A percentile compares a stretch with the other conserved stretches of the same genome.
phyloP scores from a whole-genome alignment of 2,888 invertebrate species.

The Pseudococcus jackbeardsleyi region DNA sequence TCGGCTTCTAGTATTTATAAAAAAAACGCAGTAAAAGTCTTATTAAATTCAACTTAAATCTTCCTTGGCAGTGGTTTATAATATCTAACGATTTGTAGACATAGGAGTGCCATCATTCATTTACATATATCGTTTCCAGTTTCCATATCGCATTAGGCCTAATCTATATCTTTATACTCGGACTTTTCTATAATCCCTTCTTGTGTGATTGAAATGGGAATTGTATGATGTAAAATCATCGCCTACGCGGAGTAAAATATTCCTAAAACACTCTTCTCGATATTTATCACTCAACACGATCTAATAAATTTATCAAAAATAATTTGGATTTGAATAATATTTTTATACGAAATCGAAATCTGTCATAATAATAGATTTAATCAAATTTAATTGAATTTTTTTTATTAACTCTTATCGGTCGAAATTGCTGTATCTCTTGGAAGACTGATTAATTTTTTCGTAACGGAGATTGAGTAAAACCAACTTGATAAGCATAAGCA shows the following conservation, averaged over 20 bases:
- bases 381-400: constrained; percentile 39
- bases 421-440: constrained; percentile 16
- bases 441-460: constrained; percentile 20
- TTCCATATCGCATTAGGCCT: constrained; percentile 50
- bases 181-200: constrained; percentile 39
- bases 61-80: constrained; percentile 54
- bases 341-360: constrained; percentile 4
- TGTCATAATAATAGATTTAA: constrained; percentile 43
- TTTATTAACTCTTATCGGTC: constrained; percentile 20
- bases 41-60: constrained; percentile 50
- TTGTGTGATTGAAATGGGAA: constrained; percentile 38
- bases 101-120: constrained; percentile 63
- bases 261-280: constrained; percentile 16
- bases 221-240: constrained; percentile 52
- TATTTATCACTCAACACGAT: constrained; percentile 38
- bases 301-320: constrained; percentile 54
- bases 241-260: constrained; percentile 28
- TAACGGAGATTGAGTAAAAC: constrained; percentile 27
- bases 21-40: constrained; percentile 52
- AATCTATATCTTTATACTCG: constrained; percentile 47
- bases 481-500: not conserved
- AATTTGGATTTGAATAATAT: constrained; percentile 26
- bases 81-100: constrained; percentile 47
- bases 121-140: constrained; percentile 59
- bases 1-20: constrained; percentile 16